Conservation (phyloP, 2,113 vertebrate species). For the Trachemys scripta region DNA sequence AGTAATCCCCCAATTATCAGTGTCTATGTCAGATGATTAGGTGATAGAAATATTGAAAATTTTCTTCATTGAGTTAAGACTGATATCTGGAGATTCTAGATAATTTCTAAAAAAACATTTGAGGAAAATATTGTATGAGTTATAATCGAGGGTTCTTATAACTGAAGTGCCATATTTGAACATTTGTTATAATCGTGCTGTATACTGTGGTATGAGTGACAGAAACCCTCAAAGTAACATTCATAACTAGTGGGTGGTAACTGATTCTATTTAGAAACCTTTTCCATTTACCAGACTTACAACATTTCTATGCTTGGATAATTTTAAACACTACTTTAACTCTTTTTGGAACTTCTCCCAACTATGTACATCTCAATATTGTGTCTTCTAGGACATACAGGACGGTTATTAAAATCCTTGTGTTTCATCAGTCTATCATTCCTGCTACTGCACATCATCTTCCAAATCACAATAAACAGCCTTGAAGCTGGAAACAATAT, state of each 20-base stretch:
- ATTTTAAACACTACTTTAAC: neutral
- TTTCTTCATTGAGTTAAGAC: neutral
- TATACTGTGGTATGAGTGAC: neutral
- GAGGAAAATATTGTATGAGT: neutral
- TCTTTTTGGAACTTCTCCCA: neutral
- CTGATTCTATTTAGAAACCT: neutral
- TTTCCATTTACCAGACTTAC: neutral
- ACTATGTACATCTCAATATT: neutral
- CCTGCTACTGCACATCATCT: conserved; percentile 95
- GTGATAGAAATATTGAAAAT: neutral
- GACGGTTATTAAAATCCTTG: conserved; percentile 93
- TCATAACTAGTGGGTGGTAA: neutral
- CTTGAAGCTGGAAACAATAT: conserved; percentile 88
- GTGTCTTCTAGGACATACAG: conserved; percentile 91
- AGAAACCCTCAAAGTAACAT: neutral
- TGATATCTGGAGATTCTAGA: neutral
- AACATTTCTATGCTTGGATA: neutral
- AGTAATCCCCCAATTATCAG: conserved; percentile 31
- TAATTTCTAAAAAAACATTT: neutral
- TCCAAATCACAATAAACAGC: conserved; percentile 96
- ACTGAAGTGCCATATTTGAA: neutral
- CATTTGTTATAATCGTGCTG: neutral
- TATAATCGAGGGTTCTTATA: neutral
- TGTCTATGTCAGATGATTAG: neutral
- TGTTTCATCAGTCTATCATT: conserved; percentile 96